phyloP scores from a whole-genome alignment of 2,888 invertebrate genomes.

The Nycteola revayana region DNA sequence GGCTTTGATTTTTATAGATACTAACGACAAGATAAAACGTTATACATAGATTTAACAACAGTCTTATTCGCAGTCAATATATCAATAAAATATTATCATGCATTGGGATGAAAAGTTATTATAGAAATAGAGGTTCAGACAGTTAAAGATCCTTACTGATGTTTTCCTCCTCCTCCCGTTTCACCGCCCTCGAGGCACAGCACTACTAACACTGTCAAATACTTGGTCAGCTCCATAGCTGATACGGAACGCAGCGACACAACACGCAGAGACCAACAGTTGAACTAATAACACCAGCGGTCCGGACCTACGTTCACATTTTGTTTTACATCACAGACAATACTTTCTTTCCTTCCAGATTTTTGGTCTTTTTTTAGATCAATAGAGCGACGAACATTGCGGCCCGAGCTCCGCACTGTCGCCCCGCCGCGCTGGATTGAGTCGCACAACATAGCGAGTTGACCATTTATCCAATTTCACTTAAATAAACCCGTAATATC shows the following conservation, averaged over 20 bases:
- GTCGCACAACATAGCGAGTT: constrained; percentile 68
- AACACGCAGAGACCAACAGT: constrained; percentile 32
- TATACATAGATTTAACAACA: too few species aligned
- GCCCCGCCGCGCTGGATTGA: constrained; percentile 63
- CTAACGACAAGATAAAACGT: too few species aligned
- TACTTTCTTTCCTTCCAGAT: constrained; percentile 51
- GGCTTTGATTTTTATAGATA: too few species aligned
- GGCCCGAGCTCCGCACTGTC: constrained; percentile 48
- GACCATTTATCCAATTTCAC: constrained; percentile 82
- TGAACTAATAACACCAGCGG: constrained; percentile 41
- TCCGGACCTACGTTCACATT: constrained; percentile 57
- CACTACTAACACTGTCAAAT: constrained; percentile 54
- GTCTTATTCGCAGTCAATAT: too few species aligned
- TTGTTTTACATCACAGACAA: constrained; percentile 51
- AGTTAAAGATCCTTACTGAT: constrained; percentile 56
- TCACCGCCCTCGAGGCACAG: constrained; percentile 56
- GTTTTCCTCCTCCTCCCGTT: constrained; percentile 70
- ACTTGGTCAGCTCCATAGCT: constrained; percentile 59
- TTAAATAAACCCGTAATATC: constrained; percentile 79
- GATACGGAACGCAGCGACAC: constrained; percentile 20
- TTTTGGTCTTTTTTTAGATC: constrained; percentile 51
- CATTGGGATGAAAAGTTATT: too few species aligned
- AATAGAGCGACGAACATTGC: constrained; percentile 46
- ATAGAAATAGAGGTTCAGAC: too few species aligned
- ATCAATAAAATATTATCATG: too few species aligned